A percentile compares a stretch with the other conserved stretches of the same genome.
Evolutionary conservation across 2,113 vertebrate species (phyloP).

Genomic region (Austrofundulus limnaeus): DNA sequence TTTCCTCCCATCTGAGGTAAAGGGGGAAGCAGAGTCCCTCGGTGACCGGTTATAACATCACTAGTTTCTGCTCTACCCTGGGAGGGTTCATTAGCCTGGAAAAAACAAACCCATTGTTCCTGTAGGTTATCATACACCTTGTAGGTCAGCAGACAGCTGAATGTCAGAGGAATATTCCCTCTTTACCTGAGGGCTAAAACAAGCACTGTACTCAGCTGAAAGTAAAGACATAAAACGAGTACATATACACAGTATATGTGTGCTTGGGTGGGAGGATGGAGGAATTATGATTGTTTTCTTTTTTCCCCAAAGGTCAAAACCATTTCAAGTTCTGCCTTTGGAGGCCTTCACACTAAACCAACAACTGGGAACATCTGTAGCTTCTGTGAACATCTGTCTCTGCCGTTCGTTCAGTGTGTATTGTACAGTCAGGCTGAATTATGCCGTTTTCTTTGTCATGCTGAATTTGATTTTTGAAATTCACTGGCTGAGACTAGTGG

Average conservation of each 20-base stretch:
- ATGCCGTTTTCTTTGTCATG: conserved; percentile 7
- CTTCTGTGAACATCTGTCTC: neutral
- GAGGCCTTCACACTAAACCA: neutral
- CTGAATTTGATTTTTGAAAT: conserved; percentile 31
- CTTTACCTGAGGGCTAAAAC: conserved; percentile 30
- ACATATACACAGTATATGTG: conserved; percentile 8
- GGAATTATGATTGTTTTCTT: too few relatives aligned
- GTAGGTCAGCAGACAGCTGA: conserved; percentile 56
- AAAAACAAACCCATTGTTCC: conserved; percentile 50
- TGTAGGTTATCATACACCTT: conserved; percentile 59
- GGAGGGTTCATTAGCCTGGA: conserved; percentile 51
- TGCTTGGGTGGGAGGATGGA: conserved; percentile 1
- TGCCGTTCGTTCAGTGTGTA: neutral
- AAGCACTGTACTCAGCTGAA: conserved; percentile 37
- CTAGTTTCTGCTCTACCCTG: conserved; percentile 17
- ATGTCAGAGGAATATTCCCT: conserved; percentile 43
- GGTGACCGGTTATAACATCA: conserved; percentile 41
- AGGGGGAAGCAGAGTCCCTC: conserved; percentile 34
- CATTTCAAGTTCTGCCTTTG: neutral
- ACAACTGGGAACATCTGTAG: neutral
- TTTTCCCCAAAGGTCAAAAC: conserved; percentile 22
- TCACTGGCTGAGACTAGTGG: conserved; percentile 39
- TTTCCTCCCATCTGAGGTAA: conserved; percentile 6
- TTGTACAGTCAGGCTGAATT: neutral
- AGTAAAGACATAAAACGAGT: conserved; percentile 29